These are phyloP conservation scores for Chaetodon auriga DNA, from an alignment of 2,113 vertebrate species.

Conservation along the genomic window DNA sequence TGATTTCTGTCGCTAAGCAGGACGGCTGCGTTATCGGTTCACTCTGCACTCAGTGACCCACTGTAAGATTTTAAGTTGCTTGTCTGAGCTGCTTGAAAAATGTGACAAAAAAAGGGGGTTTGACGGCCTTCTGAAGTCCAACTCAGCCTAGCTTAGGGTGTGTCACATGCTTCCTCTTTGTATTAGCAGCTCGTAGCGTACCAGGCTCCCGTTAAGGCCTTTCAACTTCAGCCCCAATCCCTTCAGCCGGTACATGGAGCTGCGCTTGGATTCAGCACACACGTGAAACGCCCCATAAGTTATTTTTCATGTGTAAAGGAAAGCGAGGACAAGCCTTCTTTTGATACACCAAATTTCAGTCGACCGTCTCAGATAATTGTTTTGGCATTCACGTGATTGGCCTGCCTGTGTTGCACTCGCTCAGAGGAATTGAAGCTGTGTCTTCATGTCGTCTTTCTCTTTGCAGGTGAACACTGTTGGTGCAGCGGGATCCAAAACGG, in stretches of 20 bases:
- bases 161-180: slow-evolving; percentile 87
- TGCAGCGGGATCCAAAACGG: neutral
- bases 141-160: slow-evolving; percentile 70
- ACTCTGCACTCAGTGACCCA: slow-evolving; percentile 73
- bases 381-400: slow-evolving; percentile 54
- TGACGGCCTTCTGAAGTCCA: slow-evolving; percentile 62
- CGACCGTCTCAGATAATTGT: slow-evolving; percentile 57
- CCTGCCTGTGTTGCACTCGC: slow-evolving; percentile 28
- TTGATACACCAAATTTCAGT: slow-evolving; percentile 33
- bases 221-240: slow-evolving; percentile 82
- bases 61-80: slow-evolving; percentile 79
- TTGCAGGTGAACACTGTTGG: slow-evolving; percentile 41
- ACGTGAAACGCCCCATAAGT: slow-evolving; percentile 9
- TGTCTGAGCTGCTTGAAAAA: slow-evolving; percentile 75
- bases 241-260: slow-evolving; percentile 43
- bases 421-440: slow-evolving; percentile 13
- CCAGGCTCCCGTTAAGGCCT: slow-evolving; percentile 77
- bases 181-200: slow-evolving; percentile 78
- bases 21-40: slow-evolving; percentile 21
- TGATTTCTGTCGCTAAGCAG: slow-evolving; percentile 29
- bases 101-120: slow-evolving; percentile 30
- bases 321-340: slow-evolving; percentile 8
- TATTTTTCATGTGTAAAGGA: slow-evolving; percentile 35
- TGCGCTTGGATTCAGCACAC: slow-evolving; percentile 44
- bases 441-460: slow-evolving; percentile 33